These are phyloP conservation scores for Centropus unirufus DNA, from an alignment of 2,113 vertebrate species.

Conservation along the genomic window DNA sequence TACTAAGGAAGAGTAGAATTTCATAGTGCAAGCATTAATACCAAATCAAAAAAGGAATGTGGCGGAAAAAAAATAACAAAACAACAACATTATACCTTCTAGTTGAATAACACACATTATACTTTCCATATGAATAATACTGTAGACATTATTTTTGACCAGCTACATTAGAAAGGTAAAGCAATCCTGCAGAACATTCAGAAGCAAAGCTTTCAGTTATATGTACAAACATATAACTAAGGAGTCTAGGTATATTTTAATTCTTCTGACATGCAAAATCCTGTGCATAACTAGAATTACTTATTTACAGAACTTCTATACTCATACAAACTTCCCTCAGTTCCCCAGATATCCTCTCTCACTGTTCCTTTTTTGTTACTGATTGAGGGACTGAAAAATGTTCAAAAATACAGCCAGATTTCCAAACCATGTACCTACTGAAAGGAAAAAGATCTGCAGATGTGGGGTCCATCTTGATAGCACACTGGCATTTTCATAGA, in stretches of 20 bases:
- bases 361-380: accelerated
- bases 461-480: neutral
- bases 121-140: neutral
- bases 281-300: neutral
- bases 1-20: neutral
- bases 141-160: neutral
- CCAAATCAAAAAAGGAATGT: neutral
- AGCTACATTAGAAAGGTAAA: neutral
- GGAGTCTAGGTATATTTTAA: neutral
- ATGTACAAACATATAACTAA: neutral
- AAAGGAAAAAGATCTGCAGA: neutral
- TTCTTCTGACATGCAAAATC: neutral
- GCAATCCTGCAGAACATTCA: neutral
- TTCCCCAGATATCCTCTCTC: neutral
- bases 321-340: neutral
- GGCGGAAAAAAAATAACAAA: neutral
- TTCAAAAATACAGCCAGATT: neutral
- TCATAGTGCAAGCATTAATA: neutral
- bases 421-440: neutral
- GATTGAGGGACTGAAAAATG: neutral
- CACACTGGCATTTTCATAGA: neutral
- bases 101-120: neutral
- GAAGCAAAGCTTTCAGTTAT: neutral
- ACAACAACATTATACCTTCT: neutral
- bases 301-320: neutral